Evolutionary conservation across 2,113 vertebrate species (phyloP).

Genomic region (Syngnathus floridae): DNA sequence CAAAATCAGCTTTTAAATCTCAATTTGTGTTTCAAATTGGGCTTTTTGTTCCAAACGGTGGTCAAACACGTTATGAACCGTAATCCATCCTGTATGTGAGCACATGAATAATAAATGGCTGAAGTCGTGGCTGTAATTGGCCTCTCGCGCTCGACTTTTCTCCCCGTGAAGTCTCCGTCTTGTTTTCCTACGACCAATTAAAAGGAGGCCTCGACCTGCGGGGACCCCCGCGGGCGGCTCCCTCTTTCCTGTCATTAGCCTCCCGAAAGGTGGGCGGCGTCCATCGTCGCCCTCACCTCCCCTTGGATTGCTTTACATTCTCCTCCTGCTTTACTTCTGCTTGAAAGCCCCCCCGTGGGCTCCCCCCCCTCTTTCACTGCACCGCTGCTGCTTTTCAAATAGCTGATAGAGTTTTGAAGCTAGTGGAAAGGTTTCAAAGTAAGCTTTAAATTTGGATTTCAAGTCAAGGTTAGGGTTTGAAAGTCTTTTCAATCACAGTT

Average conservation of each 20-base stretch:
- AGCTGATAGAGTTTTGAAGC: not conserved
- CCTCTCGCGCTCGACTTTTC: constrained; percentile 36
- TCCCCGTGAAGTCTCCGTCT: constrained; percentile 47
- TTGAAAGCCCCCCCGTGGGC: not conserved
- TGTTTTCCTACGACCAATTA: constrained; percentile 65
- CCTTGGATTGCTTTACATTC: constrained; percentile 19
- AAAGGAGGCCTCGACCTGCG: constrained; percentile 41
- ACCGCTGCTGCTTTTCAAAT: not conserved
- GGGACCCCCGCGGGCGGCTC: constrained; percentile 45
- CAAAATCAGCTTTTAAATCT: not conserved
- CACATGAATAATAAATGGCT: not conserved
- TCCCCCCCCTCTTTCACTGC: not conserved
- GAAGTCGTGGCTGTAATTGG: constrained; percentile 41
- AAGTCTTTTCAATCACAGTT: too few species aligned
- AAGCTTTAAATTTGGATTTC: not conserved
- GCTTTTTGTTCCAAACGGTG: not conserved
- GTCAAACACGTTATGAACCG: not conserved
- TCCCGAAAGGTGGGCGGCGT: constrained; percentile 29
- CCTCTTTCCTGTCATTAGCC: constrained; percentile 55
- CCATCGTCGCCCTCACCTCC: constrained; percentile 3
- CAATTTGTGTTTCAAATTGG: not conserved
- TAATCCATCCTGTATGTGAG: not conserved
- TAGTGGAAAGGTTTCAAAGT: not conserved
- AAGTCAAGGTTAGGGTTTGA: too few species aligned
- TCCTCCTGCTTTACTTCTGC: constrained; percentile 22